phyloP scores from a whole-genome alignment of 2,888 invertebrate genomes.

The Schrankia costaestrigalis region DNA sequence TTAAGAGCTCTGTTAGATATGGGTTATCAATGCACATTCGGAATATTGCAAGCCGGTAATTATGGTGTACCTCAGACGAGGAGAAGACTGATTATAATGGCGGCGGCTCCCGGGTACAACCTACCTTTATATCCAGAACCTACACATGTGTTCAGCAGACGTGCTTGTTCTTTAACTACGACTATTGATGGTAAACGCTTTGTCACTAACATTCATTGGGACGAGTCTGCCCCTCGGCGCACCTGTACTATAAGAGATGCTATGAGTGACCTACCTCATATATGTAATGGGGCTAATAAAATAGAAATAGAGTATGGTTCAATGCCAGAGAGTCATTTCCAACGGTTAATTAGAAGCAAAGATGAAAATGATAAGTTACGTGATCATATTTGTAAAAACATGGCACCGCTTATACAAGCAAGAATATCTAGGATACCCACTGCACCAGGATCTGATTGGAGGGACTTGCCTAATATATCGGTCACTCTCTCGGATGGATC shows the following conservation, averaged over 20 bases:
- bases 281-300: constrained; percentile 85
- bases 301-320: constrained; percentile 86
- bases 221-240: constrained; percentile 86
- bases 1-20: constrained; percentile 87
- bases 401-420: constrained; percentile 89
- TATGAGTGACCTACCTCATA: constrained; percentile 89
- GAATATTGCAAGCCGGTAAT: constrained; percentile 91
- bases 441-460: constrained; percentile 90
- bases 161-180: constrained; percentile 81
- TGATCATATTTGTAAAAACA: constrained; percentile 92
- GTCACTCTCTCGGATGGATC: constrained; percentile 86
- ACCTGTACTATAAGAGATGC: constrained; percentile 91
- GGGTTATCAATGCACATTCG: constrained; percentile 94
- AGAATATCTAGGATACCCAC: constrained; percentile 88
- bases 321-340: constrained; percentile 87
- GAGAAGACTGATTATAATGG: constrained; percentile 88
- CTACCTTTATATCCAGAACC: constrained; percentile 91
- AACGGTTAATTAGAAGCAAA: constrained; percentile 83
- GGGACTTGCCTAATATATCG: constrained; percentile 90
- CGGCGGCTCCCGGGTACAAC: constrained; percentile 88
- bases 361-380: constrained; percentile 79
- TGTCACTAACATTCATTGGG: constrained; percentile 81
- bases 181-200: constrained; percentile 73
- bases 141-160: constrained; percentile 86
- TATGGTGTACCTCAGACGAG: constrained; percentile 92